Evolutionary conservation across 2,888 invertebrate genomes (phyloP).

Genomic region (Pachymerium ferrugineum): DNA sequence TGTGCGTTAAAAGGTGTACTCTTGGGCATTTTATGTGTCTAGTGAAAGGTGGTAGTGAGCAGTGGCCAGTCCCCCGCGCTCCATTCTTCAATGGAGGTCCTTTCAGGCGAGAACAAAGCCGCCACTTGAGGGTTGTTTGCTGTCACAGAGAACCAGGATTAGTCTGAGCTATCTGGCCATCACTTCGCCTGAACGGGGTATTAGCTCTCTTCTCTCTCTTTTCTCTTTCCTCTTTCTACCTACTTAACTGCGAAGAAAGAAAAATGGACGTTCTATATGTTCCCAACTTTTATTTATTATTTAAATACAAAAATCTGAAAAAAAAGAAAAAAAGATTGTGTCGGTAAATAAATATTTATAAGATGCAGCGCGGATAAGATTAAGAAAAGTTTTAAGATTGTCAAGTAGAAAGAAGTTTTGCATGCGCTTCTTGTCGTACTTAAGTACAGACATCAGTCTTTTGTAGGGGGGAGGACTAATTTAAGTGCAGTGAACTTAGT

Average conservation of each 20-base stretch:
- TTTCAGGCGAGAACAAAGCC: constrained; percentile 27
- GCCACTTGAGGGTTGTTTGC: constrained; percentile 28
- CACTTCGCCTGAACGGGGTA: constrained; percentile 23
- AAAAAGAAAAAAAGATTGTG: not conserved
- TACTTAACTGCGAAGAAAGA: not conserved
- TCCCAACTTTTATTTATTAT: not conserved
- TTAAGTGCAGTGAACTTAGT: constrained; percentile 27
- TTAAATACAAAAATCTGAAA: not conserved
- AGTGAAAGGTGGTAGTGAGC: constrained; percentile 24
- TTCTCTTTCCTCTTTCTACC: not conserved
- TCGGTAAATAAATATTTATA: not conserved
- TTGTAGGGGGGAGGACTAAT: constrained; percentile 23
- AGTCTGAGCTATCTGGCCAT: constrained; percentile 27
- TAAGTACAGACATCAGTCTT: constrained; percentile 27
- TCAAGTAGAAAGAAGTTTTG: not conserved
- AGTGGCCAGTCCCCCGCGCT: constrained; percentile 25
- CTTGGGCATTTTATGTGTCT: constrained; percentile 24
- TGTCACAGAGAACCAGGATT: constrained; percentile 27
- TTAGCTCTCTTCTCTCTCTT: not conserved
- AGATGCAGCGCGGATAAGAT: too few species aligned
- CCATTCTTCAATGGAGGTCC: constrained; percentile 25
- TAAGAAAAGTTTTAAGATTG: constrained; percentile 4
- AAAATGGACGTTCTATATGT: not conserved
- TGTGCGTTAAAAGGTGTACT: constrained; percentile 10
- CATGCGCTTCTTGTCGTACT: not conserved